Percentiles rank a stretch among this genome's conserved stretches.
Conservation (phyloP, 2,888 invertebrate genomes). For the Scelioninae gen. 1 region DNA sequence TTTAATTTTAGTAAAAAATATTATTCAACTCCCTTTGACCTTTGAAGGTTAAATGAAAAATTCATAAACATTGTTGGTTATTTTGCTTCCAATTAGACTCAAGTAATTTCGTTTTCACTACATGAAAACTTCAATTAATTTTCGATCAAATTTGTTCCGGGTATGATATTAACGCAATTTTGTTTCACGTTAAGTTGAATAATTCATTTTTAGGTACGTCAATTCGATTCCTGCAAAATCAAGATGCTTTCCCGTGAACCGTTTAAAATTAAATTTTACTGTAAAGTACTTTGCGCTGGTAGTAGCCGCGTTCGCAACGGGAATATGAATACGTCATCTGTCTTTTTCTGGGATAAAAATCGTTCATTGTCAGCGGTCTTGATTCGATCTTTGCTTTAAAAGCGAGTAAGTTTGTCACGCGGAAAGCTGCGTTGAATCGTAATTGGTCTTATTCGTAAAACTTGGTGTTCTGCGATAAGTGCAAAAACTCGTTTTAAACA, state of each 20-base stretch:
- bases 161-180: neutral
- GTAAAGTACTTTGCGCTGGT: neutral
- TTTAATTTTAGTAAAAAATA: too few species aligned
- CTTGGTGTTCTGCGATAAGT: neutral
- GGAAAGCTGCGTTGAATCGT: neutral
- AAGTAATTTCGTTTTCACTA: neutral
- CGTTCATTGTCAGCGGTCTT: neutral
- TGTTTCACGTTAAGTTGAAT: constrained; percentile 2
- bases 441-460: neutral
- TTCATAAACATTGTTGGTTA: neutral
- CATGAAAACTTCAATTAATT: neutral
- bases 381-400: neutral
- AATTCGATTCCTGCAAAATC: neutral
- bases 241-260: neutral
- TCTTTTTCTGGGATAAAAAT: neutral
- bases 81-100: neutral
- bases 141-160: neutral
- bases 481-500: constrained; percentile 12
- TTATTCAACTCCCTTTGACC: too few species aligned
- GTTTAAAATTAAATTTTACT: constrained; percentile 5
- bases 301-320: neutral
- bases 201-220: neutral
- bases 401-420: neutral
- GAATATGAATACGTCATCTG: too few species aligned
- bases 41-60: neutral